Conservation (phyloP, 1,140 invertebrate genomes). For the Cyclargus thomasi region DNA sequence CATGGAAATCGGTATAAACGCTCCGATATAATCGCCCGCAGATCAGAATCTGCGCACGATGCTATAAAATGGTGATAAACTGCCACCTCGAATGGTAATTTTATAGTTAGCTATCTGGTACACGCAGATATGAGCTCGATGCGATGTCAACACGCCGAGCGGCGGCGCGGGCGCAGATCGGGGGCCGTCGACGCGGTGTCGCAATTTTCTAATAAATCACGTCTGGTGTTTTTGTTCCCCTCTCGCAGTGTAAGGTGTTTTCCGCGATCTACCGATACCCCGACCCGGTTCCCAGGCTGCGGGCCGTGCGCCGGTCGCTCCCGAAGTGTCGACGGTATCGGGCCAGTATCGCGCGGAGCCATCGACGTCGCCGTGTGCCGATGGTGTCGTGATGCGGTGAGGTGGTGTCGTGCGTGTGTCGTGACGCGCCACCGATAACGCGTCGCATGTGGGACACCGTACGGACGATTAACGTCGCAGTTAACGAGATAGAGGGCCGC, state of each 20-base stretch:
- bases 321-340: not conserved
- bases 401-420: not conserved
- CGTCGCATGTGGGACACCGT: too few species aligned
- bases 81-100: constrained; percentile 2
- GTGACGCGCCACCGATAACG: not conserved
- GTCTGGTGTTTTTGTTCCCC: not conserved
- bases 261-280: not conserved
- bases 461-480: not conserved
- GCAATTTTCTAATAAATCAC: not conserved
- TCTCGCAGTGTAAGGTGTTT: not conserved
- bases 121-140: too few species aligned
- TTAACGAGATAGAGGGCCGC: not conserved
- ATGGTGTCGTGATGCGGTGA: not conserved
- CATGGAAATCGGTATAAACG: not conserved
- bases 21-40: not conserved
- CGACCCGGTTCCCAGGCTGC: not conserved
- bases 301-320: not conserved
- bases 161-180: too few species aligned
- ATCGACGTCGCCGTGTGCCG: not conserved
- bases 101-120: not conserved
- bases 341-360: too few species aligned
- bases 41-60: not conserved
- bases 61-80: constrained; percentile 1
- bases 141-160: too few species aligned
- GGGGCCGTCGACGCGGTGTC: not conserved